Percentiles rank a stretch among this genome's conserved stretches.
Conservation (phyloP, 2,113 vertebrate species). For the Choloepus hoffmanni region DNA sequence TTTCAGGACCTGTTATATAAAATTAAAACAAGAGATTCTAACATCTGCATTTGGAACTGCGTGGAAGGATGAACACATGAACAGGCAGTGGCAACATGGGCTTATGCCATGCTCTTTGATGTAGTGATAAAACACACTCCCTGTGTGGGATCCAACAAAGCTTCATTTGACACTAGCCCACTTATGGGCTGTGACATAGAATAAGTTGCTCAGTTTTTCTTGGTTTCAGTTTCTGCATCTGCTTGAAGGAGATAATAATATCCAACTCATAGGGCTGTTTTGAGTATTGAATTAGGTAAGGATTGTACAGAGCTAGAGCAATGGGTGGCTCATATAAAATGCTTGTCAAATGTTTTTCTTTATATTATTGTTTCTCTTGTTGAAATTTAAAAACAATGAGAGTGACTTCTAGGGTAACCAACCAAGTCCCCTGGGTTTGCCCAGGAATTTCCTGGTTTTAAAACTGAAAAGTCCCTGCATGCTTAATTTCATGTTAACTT, state of each 20-base stretch:
- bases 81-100: neutral
- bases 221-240: constrained; percentile 26
- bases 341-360: neutral
- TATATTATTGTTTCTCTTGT: neutral
- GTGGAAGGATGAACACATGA: neutral
- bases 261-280: neutral
- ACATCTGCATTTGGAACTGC: neutral
- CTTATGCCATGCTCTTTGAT: neutral
- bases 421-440: neutral
- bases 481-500: too few relatives aligned
- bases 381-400: neutral
- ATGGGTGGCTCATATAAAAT: neutral
- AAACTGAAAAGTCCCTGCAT: too few relatives aligned
- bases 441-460: neutral
- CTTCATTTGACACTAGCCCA: neutral
- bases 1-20: neutral
- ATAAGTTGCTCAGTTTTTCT: neutral
- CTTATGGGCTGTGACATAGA: neutral
- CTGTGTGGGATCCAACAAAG: neutral
- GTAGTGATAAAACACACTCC: neutral
- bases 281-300: neutral
- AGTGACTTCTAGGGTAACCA: neutral
- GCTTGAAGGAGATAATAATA: neutral
- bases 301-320: neutral
- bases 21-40: neutral